Conservation (phyloP, 2,113 vertebrate species). For the Ceyx cyanopectus region DNA sequence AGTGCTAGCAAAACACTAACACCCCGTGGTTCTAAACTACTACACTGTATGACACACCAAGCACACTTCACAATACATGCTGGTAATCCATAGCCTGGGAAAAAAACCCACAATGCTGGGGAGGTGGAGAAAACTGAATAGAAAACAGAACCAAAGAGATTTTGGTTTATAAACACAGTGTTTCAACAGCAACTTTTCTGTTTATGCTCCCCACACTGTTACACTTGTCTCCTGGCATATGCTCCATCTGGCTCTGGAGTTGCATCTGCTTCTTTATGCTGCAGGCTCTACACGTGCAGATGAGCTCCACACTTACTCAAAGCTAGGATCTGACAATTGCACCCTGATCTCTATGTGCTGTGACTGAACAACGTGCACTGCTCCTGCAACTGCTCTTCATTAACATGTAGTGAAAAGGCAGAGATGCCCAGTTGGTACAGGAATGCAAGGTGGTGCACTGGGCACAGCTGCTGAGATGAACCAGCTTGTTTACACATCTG, state of each 20-base stretch:
- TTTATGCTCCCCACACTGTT: conserved; percentile 44
- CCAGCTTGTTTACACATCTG: no score
- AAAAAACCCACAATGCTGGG: not conserved
- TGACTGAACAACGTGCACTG: not conserved
- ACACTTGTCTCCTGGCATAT: conserved; percentile 59
- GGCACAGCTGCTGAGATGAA: no score
- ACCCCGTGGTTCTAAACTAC: not conserved
- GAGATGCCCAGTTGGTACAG: no score
- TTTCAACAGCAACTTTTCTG: conserved; percentile 60
- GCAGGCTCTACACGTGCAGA: conserved; percentile 53
- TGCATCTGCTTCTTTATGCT: conserved; percentile 62
- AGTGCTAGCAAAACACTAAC: not conserved
- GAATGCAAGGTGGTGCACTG: no score
- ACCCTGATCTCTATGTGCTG: not conserved
- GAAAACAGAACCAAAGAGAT: conserved; percentile 32
- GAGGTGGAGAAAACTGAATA: conserved; percentile 5
- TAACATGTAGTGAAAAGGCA: no score
- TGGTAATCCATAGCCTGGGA: not conserved
- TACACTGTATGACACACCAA: not conserved
- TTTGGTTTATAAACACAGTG: conserved; percentile 58
- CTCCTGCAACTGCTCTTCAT: not conserved
- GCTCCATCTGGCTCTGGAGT: conserved; percentile 57
- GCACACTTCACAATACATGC: not conserved
- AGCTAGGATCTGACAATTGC: not conserved
- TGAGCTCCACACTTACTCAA: conserved; percentile 24